Evolutionary conservation across 2,888 invertebrate genomes (phyloP), one percentile per base, ranked within the genome.

Genomic region (Lasioglossum lativentre): DNA sequence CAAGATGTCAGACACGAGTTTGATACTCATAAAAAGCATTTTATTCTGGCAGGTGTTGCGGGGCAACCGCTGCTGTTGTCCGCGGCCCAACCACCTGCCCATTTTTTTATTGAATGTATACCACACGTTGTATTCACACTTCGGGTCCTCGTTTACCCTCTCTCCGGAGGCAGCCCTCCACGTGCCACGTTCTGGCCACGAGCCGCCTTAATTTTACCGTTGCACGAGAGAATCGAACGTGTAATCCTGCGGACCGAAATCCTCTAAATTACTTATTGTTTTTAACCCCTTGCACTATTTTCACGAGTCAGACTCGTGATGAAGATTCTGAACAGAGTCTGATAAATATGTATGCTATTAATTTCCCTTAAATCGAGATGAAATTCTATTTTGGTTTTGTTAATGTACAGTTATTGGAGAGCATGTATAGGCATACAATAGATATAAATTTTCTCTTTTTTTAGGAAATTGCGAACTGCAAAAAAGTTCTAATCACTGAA

Each of bases 11-110:
- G 82, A 78, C 89, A 89, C 89, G 86, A 89, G 80, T 86, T 84
- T 85, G 91, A 87, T 83, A 83, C 81, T 76, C 86, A 66, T 83
- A 87, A 89, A 84, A 89, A 87, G 83, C 75, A 88, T 90, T 92
- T 89, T 80, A 82, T 76, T 76, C 84, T 78, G 86, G 92, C 93
- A 93, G 93, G 92, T 93, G 93, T 88, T 88, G 75, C 86, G 76
- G 42, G 77, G 87, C 85, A 90, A 86, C 89, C 86, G 90, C 78
- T 83, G 90, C 78, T 83, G 90, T 78, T 88, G 83, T 79, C 78
- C 86, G 74, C 81, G 82, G 30, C 86, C 75, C 74, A 56, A 86
- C 90, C 93, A 93, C 92, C 92, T 93, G 93, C 91, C 87, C 86
- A 71, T 82, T 90, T 80, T n/a, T 79, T 86, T 82, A 88, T 83